These are phyloP conservation scores for Dipodomys spectabilis DNA, from an alignment of 2,113 vertebrate genomes.

Conservation along the genomic window DNA sequence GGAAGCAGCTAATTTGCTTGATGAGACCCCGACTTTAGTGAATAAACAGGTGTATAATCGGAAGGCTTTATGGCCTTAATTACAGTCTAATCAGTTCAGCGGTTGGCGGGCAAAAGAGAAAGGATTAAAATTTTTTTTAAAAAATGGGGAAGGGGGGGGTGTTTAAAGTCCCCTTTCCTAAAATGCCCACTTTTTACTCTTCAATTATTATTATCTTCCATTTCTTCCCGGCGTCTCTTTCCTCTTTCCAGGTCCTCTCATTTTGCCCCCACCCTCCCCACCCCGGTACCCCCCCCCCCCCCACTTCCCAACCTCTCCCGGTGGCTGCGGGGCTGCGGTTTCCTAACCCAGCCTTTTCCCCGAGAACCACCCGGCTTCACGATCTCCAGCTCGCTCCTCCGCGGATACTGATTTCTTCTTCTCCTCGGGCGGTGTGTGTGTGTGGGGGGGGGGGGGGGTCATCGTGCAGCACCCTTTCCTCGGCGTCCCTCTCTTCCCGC, in stretches of 20 bases:
- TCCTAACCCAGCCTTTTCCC: no score
- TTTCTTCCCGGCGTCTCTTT: background rate
- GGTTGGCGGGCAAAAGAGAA: conserved; percentile 90
- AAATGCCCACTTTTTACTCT: background rate
- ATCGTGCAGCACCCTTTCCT: background rate
- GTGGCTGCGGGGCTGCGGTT: no score
- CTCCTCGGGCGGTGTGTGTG: background rate
- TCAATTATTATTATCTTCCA: no score
- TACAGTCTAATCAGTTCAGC: conserved; percentile 99
- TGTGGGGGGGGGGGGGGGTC: background rate
- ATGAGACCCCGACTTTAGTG: conserved; percentile 95
- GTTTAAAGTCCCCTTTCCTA: conserved; percentile 74
- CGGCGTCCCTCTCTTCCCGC: conserved; percentile 7
- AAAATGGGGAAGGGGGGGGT: conserved; percentile 3
- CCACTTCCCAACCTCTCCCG: no score
- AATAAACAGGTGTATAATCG: conserved; percentile 99
- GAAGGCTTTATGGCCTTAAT: conserved; percentile 99
- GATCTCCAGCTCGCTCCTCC: background rate
- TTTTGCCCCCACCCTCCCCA: background rate
- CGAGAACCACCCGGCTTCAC: no score
- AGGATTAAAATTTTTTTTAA: background rate
- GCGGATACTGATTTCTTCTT: background rate
- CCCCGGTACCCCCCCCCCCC: background rate
- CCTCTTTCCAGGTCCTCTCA: background rate
- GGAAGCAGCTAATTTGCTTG: conserved; percentile 93